phyloP scores from a whole-genome alignment of 2,888 invertebrate genomes.

The Phortica magna region DNA sequence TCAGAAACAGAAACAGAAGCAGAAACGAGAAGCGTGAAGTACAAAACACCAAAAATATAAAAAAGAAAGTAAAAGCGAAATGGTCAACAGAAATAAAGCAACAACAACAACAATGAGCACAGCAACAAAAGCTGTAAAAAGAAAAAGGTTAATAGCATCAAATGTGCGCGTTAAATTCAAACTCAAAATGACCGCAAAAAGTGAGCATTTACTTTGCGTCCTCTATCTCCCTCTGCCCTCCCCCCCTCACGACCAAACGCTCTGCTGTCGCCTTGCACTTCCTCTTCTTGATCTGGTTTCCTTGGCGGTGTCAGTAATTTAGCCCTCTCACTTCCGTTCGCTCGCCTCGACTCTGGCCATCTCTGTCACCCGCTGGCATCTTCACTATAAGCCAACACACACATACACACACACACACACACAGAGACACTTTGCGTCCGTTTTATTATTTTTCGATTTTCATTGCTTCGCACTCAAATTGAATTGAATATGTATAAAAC shows the following conservation, averaged over 20 bases:
- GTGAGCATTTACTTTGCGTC: background rate
- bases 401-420: too few relatives aligned
- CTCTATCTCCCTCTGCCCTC: too few relatives aligned
- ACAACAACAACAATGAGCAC: background rate
- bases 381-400: too few relatives aligned
- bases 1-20: background rate
- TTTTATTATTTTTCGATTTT: too few relatives aligned
- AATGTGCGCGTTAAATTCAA: background rate
- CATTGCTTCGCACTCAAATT: background rate
- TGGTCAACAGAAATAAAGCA: background rate
- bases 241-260: too few relatives aligned
- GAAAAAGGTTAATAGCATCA: background rate
- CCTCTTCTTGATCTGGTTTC: too few relatives aligned
- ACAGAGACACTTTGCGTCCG: too few relatives aligned
- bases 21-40: too few relatives aligned
- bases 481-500: conserved; percentile 6
- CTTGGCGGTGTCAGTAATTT: background rate
- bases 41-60: too few relatives aligned
- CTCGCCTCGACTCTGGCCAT: background rate
- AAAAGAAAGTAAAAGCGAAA: background rate
- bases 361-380: too few relatives aligned
- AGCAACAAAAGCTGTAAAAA: background rate
- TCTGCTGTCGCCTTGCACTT: too few relatives aligned
- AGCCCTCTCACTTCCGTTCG: background rate
- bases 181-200: conserved; percentile 14